Percentiles rank a stretch among this genome's conserved stretches.
These are phyloP conservation scores for Nesidiocoris tenuis DNA, from an alignment of 2,888 invertebrate genomes.

Conservation along the genomic window DNA sequence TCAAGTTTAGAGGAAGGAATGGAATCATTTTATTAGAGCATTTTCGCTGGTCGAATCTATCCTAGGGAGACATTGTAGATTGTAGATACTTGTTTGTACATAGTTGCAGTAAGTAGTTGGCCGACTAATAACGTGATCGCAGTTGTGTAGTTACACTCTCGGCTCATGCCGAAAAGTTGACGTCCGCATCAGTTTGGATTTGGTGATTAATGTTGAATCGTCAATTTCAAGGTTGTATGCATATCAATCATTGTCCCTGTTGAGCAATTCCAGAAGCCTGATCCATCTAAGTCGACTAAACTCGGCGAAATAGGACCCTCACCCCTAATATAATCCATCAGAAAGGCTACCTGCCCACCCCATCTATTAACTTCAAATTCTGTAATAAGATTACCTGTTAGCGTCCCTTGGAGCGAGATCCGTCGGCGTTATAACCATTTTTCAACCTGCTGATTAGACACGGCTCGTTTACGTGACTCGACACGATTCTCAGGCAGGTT, in stretches of 20 bases:
- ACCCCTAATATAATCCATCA: slow-evolving; percentile 25
- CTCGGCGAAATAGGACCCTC: slow-evolving; percentile 7
- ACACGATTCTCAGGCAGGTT: neutral
- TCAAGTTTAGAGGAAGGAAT: too few relatives aligned
- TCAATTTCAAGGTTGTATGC: neutral
- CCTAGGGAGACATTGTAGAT: too few relatives aligned
- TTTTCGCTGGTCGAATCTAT: too few relatives aligned
- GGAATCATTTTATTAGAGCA: too few relatives aligned
- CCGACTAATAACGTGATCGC: too few relatives aligned
- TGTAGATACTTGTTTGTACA: too few relatives aligned
- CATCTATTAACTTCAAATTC: slow-evolving; percentile 33
- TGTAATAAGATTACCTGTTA: slow-evolving; percentile 30
- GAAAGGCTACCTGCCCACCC: slow-evolving; percentile 26
- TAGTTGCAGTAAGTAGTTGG: too few relatives aligned
- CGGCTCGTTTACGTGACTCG: neutral
- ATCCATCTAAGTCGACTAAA: slow-evolving; percentile 26
- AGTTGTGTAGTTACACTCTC: too few relatives aligned
- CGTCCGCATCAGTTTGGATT: too few relatives aligned
- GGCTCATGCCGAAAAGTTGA: too few relatives aligned
- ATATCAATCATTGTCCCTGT: slow-evolving; percentile 22
- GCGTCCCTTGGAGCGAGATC: slow-evolving; percentile 5
- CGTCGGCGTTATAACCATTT: slow-evolving; percentile 15
- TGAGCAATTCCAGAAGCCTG: slow-evolving; percentile 25
- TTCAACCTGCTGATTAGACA: slow-evolving; percentile 9
- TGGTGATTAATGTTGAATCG: neutral